Conservation (phyloP, 1,140 invertebrate genomes). For the Neodiprion pinetum region DNA sequence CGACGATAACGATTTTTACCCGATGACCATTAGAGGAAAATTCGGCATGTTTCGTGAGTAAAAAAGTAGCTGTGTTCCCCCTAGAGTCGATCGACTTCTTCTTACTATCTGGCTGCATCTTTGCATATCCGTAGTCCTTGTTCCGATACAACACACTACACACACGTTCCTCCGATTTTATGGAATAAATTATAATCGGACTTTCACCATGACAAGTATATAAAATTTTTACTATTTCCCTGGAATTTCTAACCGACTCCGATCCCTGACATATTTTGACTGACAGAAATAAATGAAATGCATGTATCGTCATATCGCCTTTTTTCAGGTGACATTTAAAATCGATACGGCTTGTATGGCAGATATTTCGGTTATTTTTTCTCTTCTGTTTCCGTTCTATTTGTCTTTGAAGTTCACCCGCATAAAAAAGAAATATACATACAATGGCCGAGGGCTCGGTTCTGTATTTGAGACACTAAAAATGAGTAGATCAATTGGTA, state of each 20-base stretch:
- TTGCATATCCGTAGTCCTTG: not conserved
- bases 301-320: not conserved
- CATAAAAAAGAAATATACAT: too few species aligned
- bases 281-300: not conserved
- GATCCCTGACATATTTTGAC: not conserved
- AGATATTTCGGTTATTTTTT: too few species aligned
- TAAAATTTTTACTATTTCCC: constrained; percentile 1
- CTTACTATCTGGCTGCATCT: not conserved
- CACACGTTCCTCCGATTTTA: not conserved
- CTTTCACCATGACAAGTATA: not conserved
- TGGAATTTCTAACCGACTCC: not conserved
- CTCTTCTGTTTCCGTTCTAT: too few species aligned
- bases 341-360: too few species aligned
- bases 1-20: constrained; percentile 50
- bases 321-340: too few species aligned
- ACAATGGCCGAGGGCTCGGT: too few species aligned
- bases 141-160: too few species aligned
- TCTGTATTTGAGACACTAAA: too few species aligned
- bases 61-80: constrained; percentile 43
- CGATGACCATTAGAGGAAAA: constrained; percentile 40
- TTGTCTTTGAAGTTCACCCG: too few species aligned
- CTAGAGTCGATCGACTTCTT: not conserved
- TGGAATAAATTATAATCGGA: not conserved
- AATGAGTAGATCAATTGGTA: too few species aligned
- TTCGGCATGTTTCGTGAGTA: constrained; percentile 48